Evolutionary conservation across 2,888 invertebrate species (phyloP), one percentile per base, ranked within the genome.

Genomic region (Margaritifera margaritifera): DNA sequence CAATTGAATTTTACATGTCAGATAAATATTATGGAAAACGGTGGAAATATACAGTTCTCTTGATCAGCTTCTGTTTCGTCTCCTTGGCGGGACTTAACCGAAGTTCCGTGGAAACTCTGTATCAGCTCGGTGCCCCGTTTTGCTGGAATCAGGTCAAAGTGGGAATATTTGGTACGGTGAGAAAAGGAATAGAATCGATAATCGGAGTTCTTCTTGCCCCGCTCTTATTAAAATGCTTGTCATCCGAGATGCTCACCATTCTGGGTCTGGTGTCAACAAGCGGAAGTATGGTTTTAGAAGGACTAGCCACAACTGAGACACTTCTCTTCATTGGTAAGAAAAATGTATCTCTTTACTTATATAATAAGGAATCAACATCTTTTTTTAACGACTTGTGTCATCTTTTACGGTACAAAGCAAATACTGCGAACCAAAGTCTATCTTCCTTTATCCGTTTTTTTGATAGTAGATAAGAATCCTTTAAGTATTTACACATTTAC

Each of bases 101-200:
- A 24, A 57, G 55, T 18, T 59, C 64, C 22, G 57, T 79, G 58
- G 80, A 80, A 42, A 76, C 75, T 15, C 60, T 82, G 31, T 82
- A 77, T 55, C 78, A 78, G 56, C 53, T 82, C 25, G 78, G 78
- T 51, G 55, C 67, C 20, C 81, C 81, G 42, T 76, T 80, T 68
- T 82, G 81, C 63, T 82, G 81, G 81, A 61, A 71, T 11, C 56
- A 79, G 0, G 75, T 71, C n/a, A 72, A 73, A 50, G 73, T 82
- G 18, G 81, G 80, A 6, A 75, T 68, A 71, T 80, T 74, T 53
- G 73, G 69, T 19, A 59, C 74, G 0, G 27, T 74, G 1, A 74
- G 66, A 52, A 68, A 64, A 2, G 59, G 31, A 1, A 51, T 74
- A 3, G 56, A 68, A 22, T 64, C 72, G 2, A 20, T 80, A 2